Percentiles rank a stretch among this genome's conserved stretches.
phyloP scores from a whole-genome alignment of 92 coral and sea anemone genomes.

The Porites divaricata region DNA sequence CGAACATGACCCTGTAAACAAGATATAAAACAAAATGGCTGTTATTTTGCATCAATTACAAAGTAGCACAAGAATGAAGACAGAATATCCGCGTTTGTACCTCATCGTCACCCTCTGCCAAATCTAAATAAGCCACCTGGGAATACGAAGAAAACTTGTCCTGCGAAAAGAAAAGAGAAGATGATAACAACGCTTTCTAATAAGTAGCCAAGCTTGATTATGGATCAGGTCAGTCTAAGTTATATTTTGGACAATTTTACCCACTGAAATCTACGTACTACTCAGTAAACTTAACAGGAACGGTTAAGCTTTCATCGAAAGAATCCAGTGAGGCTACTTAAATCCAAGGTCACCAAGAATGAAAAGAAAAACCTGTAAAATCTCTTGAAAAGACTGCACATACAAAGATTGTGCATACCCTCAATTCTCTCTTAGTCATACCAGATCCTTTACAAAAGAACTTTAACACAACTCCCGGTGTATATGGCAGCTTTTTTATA shows the following conservation, averaged over 20 bases:
- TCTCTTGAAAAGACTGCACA: not conserved
- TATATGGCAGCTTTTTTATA: slow-evolving; percentile 60
- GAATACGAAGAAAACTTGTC: slow-evolving; percentile 64
- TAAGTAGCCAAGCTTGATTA: too few relatives aligned
- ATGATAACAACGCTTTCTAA: not conserved
- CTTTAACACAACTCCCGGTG: slow-evolving; percentile 89
- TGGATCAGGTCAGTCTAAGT: too few relatives aligned
- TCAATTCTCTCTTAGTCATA: slow-evolving; percentile 60
- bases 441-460: slow-evolving; percentile 53
- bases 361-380: too few relatives aligned
- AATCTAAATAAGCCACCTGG: slow-evolving; percentile 88
- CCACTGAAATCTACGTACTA: too few relatives aligned
- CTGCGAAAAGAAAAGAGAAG: slow-evolving; percentile 42
- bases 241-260: too few relatives aligned
- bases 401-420: slow-evolving; percentile 42
- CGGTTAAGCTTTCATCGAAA: too few relatives aligned
- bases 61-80: not conserved
- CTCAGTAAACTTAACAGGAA: too few relatives aligned
- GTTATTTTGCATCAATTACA: not conserved
- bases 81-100: slow-evolving; percentile 44
- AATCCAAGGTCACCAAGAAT: too few relatives aligned
- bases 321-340: too few relatives aligned
- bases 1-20: slow-evolving; percentile 88
- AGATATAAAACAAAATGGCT: not conserved
- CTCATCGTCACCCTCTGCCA: slow-evolving; percentile 69